phyloP scores from a whole-genome alignment of 2,113 vertebrate species.

The Andinoacara biseriatus region DNA sequence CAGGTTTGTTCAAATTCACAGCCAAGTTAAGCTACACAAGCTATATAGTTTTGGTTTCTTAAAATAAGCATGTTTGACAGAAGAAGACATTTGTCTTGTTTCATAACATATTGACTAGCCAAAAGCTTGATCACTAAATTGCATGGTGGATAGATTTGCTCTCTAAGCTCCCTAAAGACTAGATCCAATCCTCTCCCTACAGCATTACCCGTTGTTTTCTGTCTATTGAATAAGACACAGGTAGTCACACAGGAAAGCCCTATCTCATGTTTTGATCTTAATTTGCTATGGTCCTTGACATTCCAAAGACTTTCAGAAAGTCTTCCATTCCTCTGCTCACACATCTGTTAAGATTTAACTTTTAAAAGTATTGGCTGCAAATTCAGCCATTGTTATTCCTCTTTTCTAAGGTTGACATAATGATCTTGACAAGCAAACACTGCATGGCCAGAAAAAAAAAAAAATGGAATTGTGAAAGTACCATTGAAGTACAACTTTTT shows the following conservation, averaged over 20 bases:
- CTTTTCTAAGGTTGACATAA: constrained; percentile 36
- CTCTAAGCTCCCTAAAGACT: constrained; percentile 41
- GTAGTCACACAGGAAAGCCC: constrained; percentile 29
- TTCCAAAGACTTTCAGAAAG: constrained; percentile 55
- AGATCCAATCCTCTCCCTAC: constrained; percentile 15
- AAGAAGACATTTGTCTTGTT: constrained; percentile 38
- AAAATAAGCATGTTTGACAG: constrained; percentile 53
- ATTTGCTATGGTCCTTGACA: constrained; percentile 49
- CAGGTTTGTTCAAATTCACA: constrained; percentile 32
- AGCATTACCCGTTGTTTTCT: constrained; percentile 31
- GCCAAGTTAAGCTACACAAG: constrained; percentile 15
- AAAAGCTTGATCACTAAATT: constrained; percentile 43
- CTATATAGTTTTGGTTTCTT: constrained; percentile 20
- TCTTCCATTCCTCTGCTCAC: constrained; percentile 24
- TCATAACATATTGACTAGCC: constrained; percentile 29
- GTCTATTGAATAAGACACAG: constrained; percentile 31
- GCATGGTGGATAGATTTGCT: constrained; percentile 48
- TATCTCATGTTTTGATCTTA: constrained; percentile 56
- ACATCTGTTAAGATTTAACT: constrained; percentile 69
- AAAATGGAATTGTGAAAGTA: constrained; percentile 39
- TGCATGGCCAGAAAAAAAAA: constrained; percentile 4
- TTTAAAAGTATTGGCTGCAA: constrained; percentile 50
- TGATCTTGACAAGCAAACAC: constrained; percentile 38
- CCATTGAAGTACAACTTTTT: constrained; percentile 42
- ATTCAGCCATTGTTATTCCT: constrained; percentile 41